Conservation (phyloP, 2,113 vertebrate species). For the Stegastes partitus region DNA sequence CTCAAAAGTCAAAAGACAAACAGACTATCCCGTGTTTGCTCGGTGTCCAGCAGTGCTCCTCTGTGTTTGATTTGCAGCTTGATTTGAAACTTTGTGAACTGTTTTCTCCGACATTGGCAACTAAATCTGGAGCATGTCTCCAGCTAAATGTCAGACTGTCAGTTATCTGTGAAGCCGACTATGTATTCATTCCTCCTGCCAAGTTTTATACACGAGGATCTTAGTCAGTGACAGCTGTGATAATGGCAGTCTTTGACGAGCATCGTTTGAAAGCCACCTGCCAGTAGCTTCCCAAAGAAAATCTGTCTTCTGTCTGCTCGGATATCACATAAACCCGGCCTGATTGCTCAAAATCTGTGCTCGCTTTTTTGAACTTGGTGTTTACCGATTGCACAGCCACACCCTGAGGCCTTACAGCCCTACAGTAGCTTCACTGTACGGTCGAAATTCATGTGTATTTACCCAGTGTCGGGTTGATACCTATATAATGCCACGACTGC, state of each 20-base stretch:
- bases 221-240: slow-evolving; percentile 50
- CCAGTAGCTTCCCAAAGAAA: slow-evolving; percentile 42
- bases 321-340: slow-evolving; percentile 19
- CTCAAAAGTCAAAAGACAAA: slow-evolving; percentile 11
- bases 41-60: slow-evolving; percentile 10
- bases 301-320: slow-evolving; percentile 34
- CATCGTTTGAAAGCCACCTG: slow-evolving; percentile 49
- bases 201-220: slow-evolving; percentile 24
- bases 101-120: slow-evolving; percentile 24
- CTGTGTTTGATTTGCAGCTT: slow-evolving; percentile 33
- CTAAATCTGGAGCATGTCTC: slow-evolving; percentile 30
- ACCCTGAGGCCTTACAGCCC: slow-evolving; percentile 52
- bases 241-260: slow-evolving; percentile 30
- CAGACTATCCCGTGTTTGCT: slow-evolving; percentile 29
- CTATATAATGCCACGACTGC: slow-evolving; percentile 43
- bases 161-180: slow-evolving; percentile 34
- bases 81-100: slow-evolving; percentile 11
- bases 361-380: slow-evolving; percentile 59
- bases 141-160: slow-evolving; percentile 57
- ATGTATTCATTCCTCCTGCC: slow-evolving; percentile 30
- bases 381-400: slow-evolving; percentile 62
- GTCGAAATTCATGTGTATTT: slow-evolving; percentile 51
- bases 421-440: slow-evolving; percentile 64
- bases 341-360: slow-evolving; percentile 42
- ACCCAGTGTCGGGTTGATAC: slow-evolving; percentile 46